Evolutionary conservation across 2,888 invertebrate species (phyloP).

Genomic region (Cantharis nigra): DNA sequence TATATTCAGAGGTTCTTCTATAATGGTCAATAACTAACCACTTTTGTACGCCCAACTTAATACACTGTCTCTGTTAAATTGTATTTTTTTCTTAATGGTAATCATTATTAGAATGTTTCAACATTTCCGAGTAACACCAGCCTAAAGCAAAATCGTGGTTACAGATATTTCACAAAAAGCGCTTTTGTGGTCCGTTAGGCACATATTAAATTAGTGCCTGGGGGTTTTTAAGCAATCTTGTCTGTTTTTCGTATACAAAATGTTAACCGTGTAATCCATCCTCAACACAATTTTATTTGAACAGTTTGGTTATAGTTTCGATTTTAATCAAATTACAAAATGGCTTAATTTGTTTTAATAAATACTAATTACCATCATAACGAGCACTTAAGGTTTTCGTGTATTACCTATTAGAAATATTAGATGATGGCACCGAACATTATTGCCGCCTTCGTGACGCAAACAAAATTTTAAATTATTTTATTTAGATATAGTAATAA

Average conservation of each 20-base stretch:
- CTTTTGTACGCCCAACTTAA: neutral
- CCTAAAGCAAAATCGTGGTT: slow-evolving; percentile 11
- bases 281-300: neutral
- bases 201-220: slow-evolving; percentile 30
- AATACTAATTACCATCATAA: neutral
- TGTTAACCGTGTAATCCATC: neutral
- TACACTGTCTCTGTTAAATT: neutral
- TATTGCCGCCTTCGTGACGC: no score
- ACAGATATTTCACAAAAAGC: slow-evolving; percentile 24
- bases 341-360: neutral
- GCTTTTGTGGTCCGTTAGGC: slow-evolving; percentile 31
- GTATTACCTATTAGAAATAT: neutral
- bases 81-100: slow-evolving; percentile 5
- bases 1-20: neutral
- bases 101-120: slow-evolving; percentile 13
- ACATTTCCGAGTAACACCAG: slow-evolving; percentile 10
- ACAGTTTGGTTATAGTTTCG: neutral
- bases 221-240: slow-evolving; percentile 36
- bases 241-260: slow-evolving; percentile 29
- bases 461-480: no score
- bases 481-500: no score
- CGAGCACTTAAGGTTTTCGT: neutral
- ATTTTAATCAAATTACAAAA: neutral
- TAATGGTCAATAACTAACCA: neutral
- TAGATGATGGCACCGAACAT: no score